phyloP scores from a whole-genome alignment of 1,140 invertebrate genomes.

The Heliothis virescens region DNA sequence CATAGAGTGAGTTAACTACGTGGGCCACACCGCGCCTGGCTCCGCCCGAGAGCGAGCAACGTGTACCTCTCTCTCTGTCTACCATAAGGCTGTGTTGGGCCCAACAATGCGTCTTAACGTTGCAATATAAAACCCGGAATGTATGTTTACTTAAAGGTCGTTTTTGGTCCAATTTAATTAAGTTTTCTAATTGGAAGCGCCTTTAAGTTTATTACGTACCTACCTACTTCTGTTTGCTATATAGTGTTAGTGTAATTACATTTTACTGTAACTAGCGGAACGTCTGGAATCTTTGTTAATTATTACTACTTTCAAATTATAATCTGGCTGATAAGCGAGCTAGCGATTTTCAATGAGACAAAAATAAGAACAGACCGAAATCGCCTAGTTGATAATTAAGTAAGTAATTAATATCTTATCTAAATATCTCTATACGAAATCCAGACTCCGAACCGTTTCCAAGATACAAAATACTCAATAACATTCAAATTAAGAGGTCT shows the following conservation, averaged over 20 bases:
- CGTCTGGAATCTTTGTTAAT: slow-evolving; percentile 42
- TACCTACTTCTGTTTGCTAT: slow-evolving; percentile 28
- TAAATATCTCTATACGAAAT: too few species aligned
- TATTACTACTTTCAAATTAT: background rate
- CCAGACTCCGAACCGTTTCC: too few species aligned
- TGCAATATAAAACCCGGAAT: slow-evolving; percentile 37
- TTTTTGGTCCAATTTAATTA: slow-evolving; percentile 50
- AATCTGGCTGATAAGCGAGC: too few species aligned
- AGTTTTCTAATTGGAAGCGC: slow-evolving; percentile 48
- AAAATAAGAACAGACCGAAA: too few species aligned
- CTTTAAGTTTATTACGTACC: background rate
- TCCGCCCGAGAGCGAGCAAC: slow-evolving; percentile 67
- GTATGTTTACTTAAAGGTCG: slow-evolving; percentile 47
- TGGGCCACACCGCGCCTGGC: slow-evolving; percentile 66
- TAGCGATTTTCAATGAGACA: too few species aligned
- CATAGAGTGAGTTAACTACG: slow-evolving; percentile 76
- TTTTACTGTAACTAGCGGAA: slow-evolving; percentile 54
- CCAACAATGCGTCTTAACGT: slow-evolving; percentile 31
- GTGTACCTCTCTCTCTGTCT: slow-evolving; percentile 39
- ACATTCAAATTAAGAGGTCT: too few species aligned
- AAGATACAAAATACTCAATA: too few species aligned
- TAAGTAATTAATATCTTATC: too few species aligned
- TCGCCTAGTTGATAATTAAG: too few species aligned
- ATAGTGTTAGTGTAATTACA: slow-evolving; percentile 23
- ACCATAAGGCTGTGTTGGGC: slow-evolving; percentile 35